Base-by-base conservation (phyloP, 2,888 invertebrate genomes). In the Crocallis elinguaria region DNA sequence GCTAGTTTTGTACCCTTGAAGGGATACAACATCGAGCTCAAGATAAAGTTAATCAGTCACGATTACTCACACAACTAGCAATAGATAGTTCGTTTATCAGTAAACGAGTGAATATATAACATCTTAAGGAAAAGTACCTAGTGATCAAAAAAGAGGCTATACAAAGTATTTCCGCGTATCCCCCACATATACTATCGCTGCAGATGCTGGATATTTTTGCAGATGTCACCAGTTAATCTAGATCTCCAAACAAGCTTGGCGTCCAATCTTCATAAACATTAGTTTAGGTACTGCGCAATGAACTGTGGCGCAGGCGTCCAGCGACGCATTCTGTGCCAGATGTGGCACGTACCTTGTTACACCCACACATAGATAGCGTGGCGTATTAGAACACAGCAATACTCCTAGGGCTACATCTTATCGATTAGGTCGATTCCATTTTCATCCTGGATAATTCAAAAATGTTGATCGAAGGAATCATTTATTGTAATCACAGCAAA, bases 261-360 rank as follows among this genome's bases (percentile, higher is more conserved):
- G 14, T 25, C 27, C 17, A 27, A 39, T 27, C 16, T 41, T 14
- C 11, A 29, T 29, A 29, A 41, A 41, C 38, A 14, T 14, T 16
- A 27, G 21, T 7, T 49, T 30, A 33, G 25, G 29, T 13, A 43
- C 43, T 43, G 36, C 4, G 14, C 23, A 25, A 5, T 0, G n/a
- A 12, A 39, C 14, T 32, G 21, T 51, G 43, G 56, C 49, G 62
- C 60, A 19, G 41, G 35, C 19, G 51, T 36, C 36, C 46, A 46
- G 52, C 46, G 36, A 42, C 46, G 64, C 69, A 66, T 64, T 57
- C 65, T 66, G 63, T 48, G 68, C 68, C 77, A 79, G 79, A 82
- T 81, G 82, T 65, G 72, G 71, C 81, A 78, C 76, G 79, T 69
- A 73, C 68, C 53, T 23, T 46, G 35, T 45, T 29, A 46, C 32